Conservation (phyloP, 2,888 invertebrate species). For the Lamellibrachia satsuma region DNA sequence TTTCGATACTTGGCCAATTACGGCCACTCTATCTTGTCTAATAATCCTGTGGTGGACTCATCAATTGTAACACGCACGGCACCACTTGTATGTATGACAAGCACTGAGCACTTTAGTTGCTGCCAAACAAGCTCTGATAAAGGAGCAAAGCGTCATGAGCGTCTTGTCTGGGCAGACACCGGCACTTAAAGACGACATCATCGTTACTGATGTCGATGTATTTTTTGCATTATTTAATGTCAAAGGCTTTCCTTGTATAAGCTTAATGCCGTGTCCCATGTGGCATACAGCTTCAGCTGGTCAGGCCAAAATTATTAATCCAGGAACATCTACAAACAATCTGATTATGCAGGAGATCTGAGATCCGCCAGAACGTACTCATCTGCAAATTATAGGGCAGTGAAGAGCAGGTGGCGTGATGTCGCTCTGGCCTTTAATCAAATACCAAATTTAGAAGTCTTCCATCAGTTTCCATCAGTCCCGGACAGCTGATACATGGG, state of each 20-base stretch:
- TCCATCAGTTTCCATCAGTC: slow-evolving; percentile 17
- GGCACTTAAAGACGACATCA: too few species aligned
- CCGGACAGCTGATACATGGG: not conserved
- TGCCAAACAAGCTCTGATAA: too few species aligned
- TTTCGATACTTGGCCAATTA: too few species aligned
- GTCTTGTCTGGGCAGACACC: too few species aligned
- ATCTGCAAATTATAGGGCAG: not conserved
- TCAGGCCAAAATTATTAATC: not conserved
- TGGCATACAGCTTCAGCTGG: not conserved
- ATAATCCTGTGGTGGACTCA: too few species aligned
- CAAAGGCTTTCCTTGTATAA: not conserved
- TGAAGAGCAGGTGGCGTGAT: not conserved
- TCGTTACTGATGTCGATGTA: too few species aligned
- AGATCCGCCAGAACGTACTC: not conserved
- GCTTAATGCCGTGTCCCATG: not conserved
- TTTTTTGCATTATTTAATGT: too few species aligned
- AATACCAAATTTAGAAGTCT: not conserved
- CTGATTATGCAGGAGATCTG: not conserved
- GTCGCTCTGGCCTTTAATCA: not conserved
- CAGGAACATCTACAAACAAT: not conserved
- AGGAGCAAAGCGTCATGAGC: too few species aligned
- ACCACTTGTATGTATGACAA: too few species aligned
- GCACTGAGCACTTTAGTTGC: too few species aligned
- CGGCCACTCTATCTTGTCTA: too few species aligned
- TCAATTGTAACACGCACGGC: too few species aligned